Evolutionary conservation across 2,113 vertebrate species (phyloP).

Genomic region (Acanthisitta chloris): DNA sequence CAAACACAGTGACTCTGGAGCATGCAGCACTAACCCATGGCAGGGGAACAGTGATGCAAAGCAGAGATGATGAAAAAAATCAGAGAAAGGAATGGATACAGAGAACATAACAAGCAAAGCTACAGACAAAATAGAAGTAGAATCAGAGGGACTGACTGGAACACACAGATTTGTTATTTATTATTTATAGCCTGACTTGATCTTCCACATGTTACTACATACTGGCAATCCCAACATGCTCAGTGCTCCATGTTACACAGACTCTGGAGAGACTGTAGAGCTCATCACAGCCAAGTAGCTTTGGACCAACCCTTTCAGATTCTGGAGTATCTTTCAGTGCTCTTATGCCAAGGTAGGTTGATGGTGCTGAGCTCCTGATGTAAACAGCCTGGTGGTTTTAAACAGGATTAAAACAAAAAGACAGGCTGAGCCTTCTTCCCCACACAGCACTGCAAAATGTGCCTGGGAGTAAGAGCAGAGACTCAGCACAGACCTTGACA

Average conservation of each 20-base stretch:
- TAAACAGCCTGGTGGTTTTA: neutral
- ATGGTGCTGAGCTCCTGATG: neutral
- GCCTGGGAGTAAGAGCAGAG: neutral
- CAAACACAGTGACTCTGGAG: neutral
- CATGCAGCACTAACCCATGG: neutral
- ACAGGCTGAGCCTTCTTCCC: neutral
- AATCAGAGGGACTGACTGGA: constrained; percentile 41
- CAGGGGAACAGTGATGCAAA: neutral
- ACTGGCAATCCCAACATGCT: neutral
- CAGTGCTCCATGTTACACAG: neutral
- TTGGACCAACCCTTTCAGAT: neutral
- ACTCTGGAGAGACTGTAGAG: neutral
- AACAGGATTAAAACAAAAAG: neutral
- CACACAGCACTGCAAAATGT: neutral
- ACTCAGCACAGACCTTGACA: neutral
- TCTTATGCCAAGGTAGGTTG: neutral
- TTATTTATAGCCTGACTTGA: constrained; percentile 50
- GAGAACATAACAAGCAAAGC: neutral
- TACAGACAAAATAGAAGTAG: constrained; percentile 8
- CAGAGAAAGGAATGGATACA: neutral
- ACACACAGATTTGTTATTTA: constrained; percentile 52
- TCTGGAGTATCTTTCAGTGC: neutral
- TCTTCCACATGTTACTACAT: neutral
- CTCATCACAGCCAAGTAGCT: neutral
- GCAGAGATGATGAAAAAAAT: neutral